Conservation (phyloP, 2,113 vertebrate genomes). For the Otis tarda region DNA sequence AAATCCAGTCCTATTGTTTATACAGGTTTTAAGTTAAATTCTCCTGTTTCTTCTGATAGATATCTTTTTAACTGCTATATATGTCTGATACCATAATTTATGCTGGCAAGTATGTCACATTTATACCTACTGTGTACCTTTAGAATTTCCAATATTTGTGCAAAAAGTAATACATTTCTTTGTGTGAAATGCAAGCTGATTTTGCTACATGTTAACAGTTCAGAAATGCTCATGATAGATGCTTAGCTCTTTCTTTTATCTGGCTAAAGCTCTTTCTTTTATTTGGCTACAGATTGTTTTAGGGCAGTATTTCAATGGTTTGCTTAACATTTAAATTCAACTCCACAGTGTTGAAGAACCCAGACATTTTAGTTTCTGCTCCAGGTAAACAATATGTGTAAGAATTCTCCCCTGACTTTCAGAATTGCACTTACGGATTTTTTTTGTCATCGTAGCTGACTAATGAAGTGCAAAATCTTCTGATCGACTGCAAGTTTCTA, state of each 20-base stretch:
- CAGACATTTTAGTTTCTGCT: background rate
- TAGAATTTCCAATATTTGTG: background rate
- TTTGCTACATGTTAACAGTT: background rate
- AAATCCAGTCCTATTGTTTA: background rate
- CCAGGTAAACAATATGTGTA: background rate
- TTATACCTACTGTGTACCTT: background rate
- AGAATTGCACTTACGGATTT: background rate
- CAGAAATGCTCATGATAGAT: background rate
- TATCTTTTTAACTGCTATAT: background rate
- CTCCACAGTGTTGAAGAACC: background rate
- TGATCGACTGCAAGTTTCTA: background rate
- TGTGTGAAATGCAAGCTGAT: background rate
- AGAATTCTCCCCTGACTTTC: background rate
- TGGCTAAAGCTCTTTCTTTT: background rate
- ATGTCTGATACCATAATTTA: background rate
- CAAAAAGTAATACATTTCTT: background rate
- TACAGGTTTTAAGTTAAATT: background rate
- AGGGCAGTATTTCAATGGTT: background rate
- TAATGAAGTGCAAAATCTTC: constrained; percentile 2
- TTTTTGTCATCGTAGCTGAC: background rate
- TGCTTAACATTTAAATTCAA: background rate
- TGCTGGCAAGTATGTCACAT: background rate
- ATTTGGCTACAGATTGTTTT: background rate
- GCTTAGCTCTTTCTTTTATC: background rate
- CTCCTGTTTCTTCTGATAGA: background rate